Percentiles rank a stretch among this genome's conserved stretches.
phyloP scores from a whole-genome alignment of 2,888 invertebrate species.

The Bibio marci region DNA sequence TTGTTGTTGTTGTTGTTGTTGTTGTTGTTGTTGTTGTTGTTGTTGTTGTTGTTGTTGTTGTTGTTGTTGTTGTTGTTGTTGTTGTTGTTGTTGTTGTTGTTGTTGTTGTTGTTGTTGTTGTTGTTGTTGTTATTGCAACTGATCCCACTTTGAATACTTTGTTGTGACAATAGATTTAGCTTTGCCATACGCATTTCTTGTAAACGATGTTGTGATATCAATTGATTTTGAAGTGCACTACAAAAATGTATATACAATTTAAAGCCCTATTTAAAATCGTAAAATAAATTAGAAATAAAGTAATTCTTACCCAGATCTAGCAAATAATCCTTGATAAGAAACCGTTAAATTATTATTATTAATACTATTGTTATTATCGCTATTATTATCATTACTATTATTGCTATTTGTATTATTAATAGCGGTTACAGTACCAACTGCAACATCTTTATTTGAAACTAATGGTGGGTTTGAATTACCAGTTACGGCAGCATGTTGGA shows the following conservation, averaged over 20 bases:
- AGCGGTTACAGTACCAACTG: slow-evolving; percentile 45
- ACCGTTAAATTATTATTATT: slow-evolving; percentile 28
- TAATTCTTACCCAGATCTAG: slow-evolving; percentile 4
- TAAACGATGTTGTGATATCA: slow-evolving; percentile 7
- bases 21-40: slow-evolving; percentile 10
- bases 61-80: neutral
- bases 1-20: neutral
- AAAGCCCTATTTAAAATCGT: neutral
- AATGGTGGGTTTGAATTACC: slow-evolving; percentile 36
- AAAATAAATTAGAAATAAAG: neutral
- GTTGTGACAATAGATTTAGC: slow-evolving; percentile 6
- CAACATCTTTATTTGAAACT: slow-evolving; percentile 35
- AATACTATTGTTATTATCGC: too few relatives aligned
- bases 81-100: too few relatives aligned
- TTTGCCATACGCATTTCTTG: slow-evolving; percentile 7
- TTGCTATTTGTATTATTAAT: too few relatives aligned
- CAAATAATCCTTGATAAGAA: slow-evolving; percentile 18
- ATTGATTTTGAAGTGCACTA: slow-evolving; percentile 2
- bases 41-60: neutral
- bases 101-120: slow-evolving; percentile 8
- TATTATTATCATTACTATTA: too few relatives aligned
- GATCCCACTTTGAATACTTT: slow-evolving; percentile 2
- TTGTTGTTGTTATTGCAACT: slow-evolving; percentile 14
- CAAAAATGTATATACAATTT: slow-evolving; percentile 1
- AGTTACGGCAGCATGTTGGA: slow-evolving; percentile 46